A percentile compares a stretch with the other conserved stretches of the same genome.
These are phyloP conservation scores for Zalophus californianus DNA, from an alignment of 2,797 vertebrate genomes.

Conservation along the genomic window DNA sequence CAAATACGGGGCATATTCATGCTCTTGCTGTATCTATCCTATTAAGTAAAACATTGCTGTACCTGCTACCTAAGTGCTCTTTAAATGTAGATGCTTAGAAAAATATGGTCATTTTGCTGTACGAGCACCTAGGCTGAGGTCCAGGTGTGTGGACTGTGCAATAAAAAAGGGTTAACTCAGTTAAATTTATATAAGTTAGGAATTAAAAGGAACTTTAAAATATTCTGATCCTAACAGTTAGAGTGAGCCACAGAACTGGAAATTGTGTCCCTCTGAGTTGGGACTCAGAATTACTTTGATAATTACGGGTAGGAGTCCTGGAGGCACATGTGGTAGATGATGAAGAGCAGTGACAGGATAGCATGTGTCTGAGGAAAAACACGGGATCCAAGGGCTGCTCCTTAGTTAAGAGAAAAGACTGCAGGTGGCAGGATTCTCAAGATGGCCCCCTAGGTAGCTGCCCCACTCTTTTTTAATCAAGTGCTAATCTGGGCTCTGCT, in stretches of 20 bases:
- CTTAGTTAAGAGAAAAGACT: background rate
- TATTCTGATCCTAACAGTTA: background rate
- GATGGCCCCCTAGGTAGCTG: background rate
- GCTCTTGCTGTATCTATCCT: background rate
- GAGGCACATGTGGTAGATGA: background rate
- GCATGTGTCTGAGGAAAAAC: background rate
- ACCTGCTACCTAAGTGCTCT: background rate
- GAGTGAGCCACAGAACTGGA: background rate
- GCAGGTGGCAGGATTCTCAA: background rate
- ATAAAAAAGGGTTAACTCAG: background rate
- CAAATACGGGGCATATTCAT: background rate
- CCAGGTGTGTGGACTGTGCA: background rate
- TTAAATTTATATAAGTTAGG: background rate
- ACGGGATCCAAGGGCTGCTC: background rate
- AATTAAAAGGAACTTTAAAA: background rate
- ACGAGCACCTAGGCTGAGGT: too few species aligned
- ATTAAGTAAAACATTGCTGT: background rate
- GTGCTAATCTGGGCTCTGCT: background rate
- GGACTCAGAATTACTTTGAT: background rate
- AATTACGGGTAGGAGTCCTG: background rate
- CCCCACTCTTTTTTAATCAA: background rate
- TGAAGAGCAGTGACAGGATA: background rate
- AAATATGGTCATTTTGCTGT: background rate
- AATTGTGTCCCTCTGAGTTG: background rate
- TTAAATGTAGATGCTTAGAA: background rate